Base-by-base conservation (phyloP, 2,113 vertebrate species). In the Engraulis encrasicolus region DNA sequence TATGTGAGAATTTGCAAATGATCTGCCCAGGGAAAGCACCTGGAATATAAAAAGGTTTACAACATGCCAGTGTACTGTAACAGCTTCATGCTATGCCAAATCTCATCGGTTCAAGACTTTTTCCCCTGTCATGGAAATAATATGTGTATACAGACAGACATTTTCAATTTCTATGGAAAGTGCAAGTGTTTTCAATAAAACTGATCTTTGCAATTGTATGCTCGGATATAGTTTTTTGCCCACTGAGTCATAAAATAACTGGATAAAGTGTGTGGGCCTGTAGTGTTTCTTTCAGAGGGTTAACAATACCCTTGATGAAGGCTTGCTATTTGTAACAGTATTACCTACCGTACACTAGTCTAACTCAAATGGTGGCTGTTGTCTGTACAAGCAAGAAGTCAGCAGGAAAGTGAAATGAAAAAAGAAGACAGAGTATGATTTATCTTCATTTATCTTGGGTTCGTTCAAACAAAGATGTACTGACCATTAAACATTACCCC, bases 111-210 rank as follows among this genome's bases (percentile, higher is more conserved):
- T 66, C 18, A 74, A 17, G 31, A 74, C 15, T 11, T 74, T 34
- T 71, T 71, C 27, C 15, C 27, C 27, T 71, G 12, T 31, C 9
- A 31, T 34, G 61, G 23, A 27, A 31, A 66, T 71, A 23, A 66
- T 71, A 14, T 14, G 27, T 71, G 27, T 71, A 23, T n/a, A n/a
- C n/a, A n/a, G n/a, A n/a, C 61, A 71, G 12, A 31, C 11, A 71
- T 71, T 61, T 6, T 23, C n/a, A 61, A n/a, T 61, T 71, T 74
- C 27, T 12, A 74, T 74, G 66, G 12, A 5, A 45, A 45, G 66
- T 34, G 15, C 34, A 74, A 34, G 66, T 27, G 27, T 74, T 74
- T 74, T 74, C 66, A 74, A 74, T 74, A 36, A 74, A 66, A 36
- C 14, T 74, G 2, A 31, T 74, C 27, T 74, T 34, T 12, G 34